Evolutionary conservation across 2,797 vertebrate species (phyloP), one percentile per base, ranked within the genome.

Genomic region (Periophthalmus magnuspinnatus): DNA sequence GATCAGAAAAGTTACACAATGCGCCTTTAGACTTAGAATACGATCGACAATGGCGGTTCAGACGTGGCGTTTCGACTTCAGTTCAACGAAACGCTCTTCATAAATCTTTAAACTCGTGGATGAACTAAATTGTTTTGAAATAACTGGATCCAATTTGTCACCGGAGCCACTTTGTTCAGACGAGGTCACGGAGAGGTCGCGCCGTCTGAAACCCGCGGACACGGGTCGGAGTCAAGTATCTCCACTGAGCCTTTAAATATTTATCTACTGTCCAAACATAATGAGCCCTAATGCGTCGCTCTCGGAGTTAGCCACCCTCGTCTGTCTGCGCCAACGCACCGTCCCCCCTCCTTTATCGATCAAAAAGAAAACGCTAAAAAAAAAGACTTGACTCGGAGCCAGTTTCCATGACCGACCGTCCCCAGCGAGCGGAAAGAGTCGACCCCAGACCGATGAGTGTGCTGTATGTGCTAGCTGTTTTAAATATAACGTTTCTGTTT

Each of bases 391-490:
- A 67, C 64, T 69, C 16, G 24, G 75, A 71, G 71, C 84, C 84
- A 65, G 90, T 90, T 90, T 87, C 88, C 88, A 90, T 91, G 88
- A 85, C 91, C 88, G 85, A 76, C 69, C 72, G 70, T 86, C 82
- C 84, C 84, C 83, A 4, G n/a, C n/a, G 48, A 50, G 6, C 48
- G 48, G 48, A 74, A 72, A 52, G 63, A 68, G 21, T 75, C 75
- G 80, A 68, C 47, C 64, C 58, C 22, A 50, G 74, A 81, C 80
- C 83, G 80, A 38, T 41, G 6, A 59, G 76, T 81, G 78, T 68
- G 28, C 28, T 28, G 28, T 28, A 3, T 83, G 81, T 83, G 84
- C 82, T 89, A 80, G 70, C 76, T 48, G 71, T 71, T 38, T 22
- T 5, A 5, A 8, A 36, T 14, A 45, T 41, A 13, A 13, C 54